Evolutionary conservation across 2,888 invertebrate genomes (phyloP).

Genomic region (Conomelus anceps): DNA sequence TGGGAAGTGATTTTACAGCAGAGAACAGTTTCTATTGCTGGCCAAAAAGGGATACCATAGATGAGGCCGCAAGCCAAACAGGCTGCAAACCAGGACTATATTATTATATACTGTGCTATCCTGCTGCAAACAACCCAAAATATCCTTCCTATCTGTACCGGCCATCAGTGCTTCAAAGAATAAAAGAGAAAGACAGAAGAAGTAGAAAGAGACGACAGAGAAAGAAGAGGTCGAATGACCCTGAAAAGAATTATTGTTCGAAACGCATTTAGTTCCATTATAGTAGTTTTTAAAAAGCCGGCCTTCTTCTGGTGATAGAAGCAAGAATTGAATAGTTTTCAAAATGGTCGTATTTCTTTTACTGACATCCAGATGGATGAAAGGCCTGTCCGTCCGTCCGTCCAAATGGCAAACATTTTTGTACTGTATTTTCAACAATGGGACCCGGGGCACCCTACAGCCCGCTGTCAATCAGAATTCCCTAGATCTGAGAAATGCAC

Average conservation of each 20-base stretch:
- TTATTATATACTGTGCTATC: too few relatives aligned
- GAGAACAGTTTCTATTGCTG: too few relatives aligned
- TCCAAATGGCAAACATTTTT: background rate
- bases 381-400: too few relatives aligned
- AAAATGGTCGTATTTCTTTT: background rate
- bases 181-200: background rate
- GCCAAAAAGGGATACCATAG: too few relatives aligned
- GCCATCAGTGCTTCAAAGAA: background rate
- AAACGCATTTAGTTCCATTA: background rate
- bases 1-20: too few relatives aligned
- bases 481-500: background rate
- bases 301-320: background rate
- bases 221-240: background rate
- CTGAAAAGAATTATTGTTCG: background rate
- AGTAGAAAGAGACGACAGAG: background rate
- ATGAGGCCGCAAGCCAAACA: too few relatives aligned
- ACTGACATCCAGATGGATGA: background rate
- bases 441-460: background rate
- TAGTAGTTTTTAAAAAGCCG: background rate
- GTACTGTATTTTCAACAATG: background rate
- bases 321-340: background rate
- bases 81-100: too few relatives aligned
- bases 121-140: too few relatives aligned
- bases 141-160: too few relatives aligned
- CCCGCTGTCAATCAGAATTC: background rate